These are phyloP conservation scores for Nannobrachium achirus DNA, from an alignment of 2,113 vertebrate genomes.

Conservation along the genomic window DNA sequence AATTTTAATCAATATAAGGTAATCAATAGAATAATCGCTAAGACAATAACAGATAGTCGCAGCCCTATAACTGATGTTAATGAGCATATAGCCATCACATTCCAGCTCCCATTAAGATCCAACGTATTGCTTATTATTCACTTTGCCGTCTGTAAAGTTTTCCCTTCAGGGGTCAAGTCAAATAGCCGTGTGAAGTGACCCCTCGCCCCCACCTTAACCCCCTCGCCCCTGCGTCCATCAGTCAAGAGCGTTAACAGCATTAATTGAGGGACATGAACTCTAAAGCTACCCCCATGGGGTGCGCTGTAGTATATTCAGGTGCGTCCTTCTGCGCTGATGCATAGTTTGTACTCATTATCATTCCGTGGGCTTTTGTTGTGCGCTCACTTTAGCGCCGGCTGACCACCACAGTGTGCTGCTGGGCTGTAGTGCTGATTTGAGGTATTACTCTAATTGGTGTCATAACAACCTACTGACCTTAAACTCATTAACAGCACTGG, in stretches of 20 bases:
- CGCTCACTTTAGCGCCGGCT: constrained; percentile 30
- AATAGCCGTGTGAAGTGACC: not conserved
- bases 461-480: constrained; percentile 65
- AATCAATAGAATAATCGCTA: no score
- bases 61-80: not conserved
- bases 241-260: not conserved
- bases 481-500: constrained; percentile 64
- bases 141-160: not conserved
- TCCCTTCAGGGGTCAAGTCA: constrained; percentile 7
- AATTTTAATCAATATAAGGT: no score
- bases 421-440: constrained; percentile 58
- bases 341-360: constrained; percentile 58
- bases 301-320: constrained; percentile 16
- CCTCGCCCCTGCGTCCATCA: constrained; percentile 18
- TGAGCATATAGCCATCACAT: not conserved
- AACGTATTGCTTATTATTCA: not conserved
- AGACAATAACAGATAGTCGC: no score
- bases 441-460: constrained; percentile 70
- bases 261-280: constrained; percentile 32
- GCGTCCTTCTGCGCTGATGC: constrained; percentile 6
- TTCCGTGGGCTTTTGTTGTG: constrained; percentile 54
- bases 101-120: not conserved
- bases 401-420: constrained; percentile 28
- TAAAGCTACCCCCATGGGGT: constrained; percentile 17
- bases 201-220: constrained; percentile 29